Evolutionary conservation across 2,797 vertebrate species (phyloP).

Genomic region (Coccyzus lansbergi): DNA sequence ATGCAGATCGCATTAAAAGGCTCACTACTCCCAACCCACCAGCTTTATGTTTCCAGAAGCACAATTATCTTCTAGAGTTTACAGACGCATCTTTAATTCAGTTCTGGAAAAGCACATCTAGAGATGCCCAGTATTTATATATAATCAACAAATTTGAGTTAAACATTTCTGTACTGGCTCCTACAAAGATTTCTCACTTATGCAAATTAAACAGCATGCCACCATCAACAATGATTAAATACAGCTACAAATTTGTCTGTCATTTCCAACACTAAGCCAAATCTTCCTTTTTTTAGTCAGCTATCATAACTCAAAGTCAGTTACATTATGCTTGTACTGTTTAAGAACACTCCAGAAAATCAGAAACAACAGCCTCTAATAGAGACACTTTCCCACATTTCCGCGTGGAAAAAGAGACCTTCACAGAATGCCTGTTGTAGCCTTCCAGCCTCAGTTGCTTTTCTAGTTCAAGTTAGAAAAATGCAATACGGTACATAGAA

Average conservation of each 20-base stretch:
- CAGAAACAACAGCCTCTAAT: neutral
- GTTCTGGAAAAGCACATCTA: neutral
- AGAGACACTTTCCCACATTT: neutral
- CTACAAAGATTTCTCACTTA: neutral
- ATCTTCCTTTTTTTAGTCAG: neutral
- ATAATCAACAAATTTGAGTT: neutral
- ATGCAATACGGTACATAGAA: neutral
- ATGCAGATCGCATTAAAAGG: neutral
- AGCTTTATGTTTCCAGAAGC: neutral
- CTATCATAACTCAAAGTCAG: constrained; percentile 9
- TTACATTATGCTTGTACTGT: neutral
- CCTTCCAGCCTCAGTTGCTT: neutral
- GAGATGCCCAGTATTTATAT: neutral
- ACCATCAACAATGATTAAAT: neutral
- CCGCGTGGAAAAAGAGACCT: neutral
- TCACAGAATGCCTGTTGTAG: neutral
- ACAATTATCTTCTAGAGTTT: neutral
- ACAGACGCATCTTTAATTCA: neutral
- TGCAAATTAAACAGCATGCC: neutral
- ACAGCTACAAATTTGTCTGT: neutral
- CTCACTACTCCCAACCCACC: neutral
- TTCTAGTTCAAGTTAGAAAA: constrained; percentile 2
- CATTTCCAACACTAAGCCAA: neutral
- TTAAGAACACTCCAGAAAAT: neutral
- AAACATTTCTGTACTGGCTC: neutral